phyloP scores from a whole-genome alignment of 2,797 vertebrate genomes.

The Acomys russatus region DNA sequence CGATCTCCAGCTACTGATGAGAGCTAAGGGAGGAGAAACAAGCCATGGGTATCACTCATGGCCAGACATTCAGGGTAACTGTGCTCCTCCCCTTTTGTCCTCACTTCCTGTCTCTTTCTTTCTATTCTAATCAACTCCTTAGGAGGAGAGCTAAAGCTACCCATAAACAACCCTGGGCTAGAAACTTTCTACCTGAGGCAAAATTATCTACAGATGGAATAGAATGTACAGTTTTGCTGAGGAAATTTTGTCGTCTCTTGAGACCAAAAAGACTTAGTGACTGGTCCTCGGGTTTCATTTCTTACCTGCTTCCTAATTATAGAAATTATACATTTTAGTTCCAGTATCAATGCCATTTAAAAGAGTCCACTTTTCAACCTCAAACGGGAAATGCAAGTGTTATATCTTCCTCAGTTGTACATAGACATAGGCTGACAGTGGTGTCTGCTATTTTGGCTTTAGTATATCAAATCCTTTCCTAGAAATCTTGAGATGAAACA shows the following conservation, averaged over 20 bases:
- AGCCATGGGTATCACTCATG: not conserved
- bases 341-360: not conserved
- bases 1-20: not conserved
- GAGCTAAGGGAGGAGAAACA: not conserved
- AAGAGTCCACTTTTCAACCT: not conserved
- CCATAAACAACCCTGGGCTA: not conserved
- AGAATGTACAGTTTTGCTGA: slow-evolving; percentile 6
- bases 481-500: slow-evolving; percentile 6
- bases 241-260: not conserved
- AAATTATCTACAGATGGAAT: not conserved
- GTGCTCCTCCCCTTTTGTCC: not conserved
- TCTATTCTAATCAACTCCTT: not conserved
- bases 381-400: not conserved
- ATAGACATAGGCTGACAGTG: not conserved
- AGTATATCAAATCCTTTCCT: not conserved
- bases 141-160: not conserved
- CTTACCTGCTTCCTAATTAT: slow-evolving; percentile 43
- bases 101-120: not conserved
- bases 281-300: not conserved
- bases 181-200: slow-evolving; percentile 13
- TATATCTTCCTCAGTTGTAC: fast-evolving
- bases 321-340: slow-evolving; percentile 43
- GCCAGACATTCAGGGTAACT: not conserved
- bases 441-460: not conserved
- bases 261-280: not conserved